Base-by-base conservation (phyloP, 1,140 invertebrate genomes). In the Euglossa dilemma region DNA sequence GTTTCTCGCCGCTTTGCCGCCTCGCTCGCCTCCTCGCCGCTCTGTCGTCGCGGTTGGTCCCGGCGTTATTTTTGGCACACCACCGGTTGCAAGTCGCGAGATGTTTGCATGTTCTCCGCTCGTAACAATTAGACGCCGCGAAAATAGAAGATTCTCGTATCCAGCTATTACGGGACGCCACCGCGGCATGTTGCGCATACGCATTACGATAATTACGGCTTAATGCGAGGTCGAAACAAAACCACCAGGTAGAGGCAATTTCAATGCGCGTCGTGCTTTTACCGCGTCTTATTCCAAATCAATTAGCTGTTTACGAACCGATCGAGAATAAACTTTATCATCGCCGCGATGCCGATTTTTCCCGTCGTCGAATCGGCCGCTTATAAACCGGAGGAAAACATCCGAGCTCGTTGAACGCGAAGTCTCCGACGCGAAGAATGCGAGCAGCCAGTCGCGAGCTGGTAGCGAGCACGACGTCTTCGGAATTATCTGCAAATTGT, bases 41-140 rank as follows among this genome's bases (percentile, higher is more conserved):
- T 54, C 69, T 71, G 6, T 52, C 67, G 25, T 20, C 67, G n/a
- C 2, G 67, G 67, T 56, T 72, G 50, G 28, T 54, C 70, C 16
- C 28, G 6, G 9, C 20, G 70, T 28, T 72, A 72, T 72, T 72
- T 72, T 72, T 16, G 25, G 11, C 14, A n/a, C 6, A 16, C 66
- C 66, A 71, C 50, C 69, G 69, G 50, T 28, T 54, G 47, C 16
- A 28, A 54, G 25, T 25, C 69, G 50, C 50, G 11, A 47, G 50
- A 56, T 72, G 70, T 72, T 54, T 36, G 70, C 70, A 56, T 72
- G 50, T 54, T 72, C 25, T 11, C 11, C 28, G 50, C 50, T 72
- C 70, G 70, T 72, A 54, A 72, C 70, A 72, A 72, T 72, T 72
- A 72, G 70, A 36, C 66, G 43, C 23, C 6, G 45, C 66, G 45